phyloP scores from a whole-genome alignment of 2,797 vertebrate species.

The Eleutherodactylus coqui region DNA sequence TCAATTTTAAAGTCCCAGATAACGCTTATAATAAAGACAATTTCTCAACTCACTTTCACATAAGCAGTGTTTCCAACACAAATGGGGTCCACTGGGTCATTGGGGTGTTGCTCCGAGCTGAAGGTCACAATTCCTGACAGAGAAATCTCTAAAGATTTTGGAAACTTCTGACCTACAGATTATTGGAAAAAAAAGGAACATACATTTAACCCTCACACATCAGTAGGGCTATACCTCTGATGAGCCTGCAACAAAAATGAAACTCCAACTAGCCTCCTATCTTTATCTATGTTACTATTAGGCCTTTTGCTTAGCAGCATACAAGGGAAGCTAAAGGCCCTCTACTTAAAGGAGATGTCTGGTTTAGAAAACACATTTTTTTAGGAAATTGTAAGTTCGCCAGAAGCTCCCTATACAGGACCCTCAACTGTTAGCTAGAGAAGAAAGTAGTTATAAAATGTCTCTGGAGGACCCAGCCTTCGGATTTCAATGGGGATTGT shows the following conservation, averaged over 20 bases:
- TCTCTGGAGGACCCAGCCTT: not conserved
- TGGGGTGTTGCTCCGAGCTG: conserved; percentile 66
- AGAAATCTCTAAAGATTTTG: conserved; percentile 88
- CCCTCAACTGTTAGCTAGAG: too few species aligned
- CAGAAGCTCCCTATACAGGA: not conserved
- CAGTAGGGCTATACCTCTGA: not conserved
- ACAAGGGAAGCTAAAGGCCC: too few species aligned
- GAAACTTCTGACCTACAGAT: conserved; percentile 90
- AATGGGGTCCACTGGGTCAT: conserved; percentile 82
- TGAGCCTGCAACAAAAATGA: too few species aligned
- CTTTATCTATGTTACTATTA: too few species aligned
- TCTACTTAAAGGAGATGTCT: too few species aligned
- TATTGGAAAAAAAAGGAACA: not conserved
- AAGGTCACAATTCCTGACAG: conserved; percentile 87
- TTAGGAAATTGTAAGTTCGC: too few species aligned
- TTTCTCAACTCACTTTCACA: conserved; percentile 82
- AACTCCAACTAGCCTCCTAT: too few species aligned
- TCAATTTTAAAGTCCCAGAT: too few species aligned
- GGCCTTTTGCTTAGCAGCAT: too few species aligned
- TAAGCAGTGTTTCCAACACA: conserved; percentile 89
- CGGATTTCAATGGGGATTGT: not conserved
- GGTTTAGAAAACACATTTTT: too few species aligned
- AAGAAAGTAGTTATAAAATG: not conserved
- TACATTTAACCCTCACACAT: not conserved
- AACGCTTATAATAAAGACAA: not conserved